These are phyloP conservation scores for Syrrhaptes paradoxus DNA, from an alignment of 2,113 vertebrate genomes.

Conservation along the genomic window DNA sequence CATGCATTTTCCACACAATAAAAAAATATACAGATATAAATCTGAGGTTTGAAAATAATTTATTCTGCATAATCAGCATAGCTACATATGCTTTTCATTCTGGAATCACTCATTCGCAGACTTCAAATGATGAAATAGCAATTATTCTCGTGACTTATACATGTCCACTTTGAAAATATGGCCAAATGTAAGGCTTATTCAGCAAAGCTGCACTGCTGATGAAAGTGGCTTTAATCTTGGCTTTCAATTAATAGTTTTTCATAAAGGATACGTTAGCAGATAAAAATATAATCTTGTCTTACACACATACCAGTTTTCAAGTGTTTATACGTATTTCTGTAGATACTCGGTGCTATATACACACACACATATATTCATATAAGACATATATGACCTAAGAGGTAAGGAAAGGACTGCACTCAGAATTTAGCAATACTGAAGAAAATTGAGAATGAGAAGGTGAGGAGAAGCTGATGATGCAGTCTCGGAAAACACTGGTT, in stretches of 20 bases:
- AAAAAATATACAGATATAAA: neutral
- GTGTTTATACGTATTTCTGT: neutral
- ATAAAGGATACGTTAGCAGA: neutral
- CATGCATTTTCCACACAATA: neutral
- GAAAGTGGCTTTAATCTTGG: neutral
- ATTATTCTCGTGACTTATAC: neutral
- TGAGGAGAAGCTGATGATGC: neutral
- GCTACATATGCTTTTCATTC: neutral
- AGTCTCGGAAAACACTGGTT: conserved; percentile 19
- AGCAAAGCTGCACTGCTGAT: neutral
- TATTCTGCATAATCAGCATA: neutral
- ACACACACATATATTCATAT: neutral
- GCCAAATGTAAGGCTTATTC: neutral
- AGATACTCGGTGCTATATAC: neutral
- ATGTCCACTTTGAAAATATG: neutral
- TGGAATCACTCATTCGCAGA: neutral
- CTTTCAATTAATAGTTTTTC: neutral
- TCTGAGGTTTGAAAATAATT: neutral
- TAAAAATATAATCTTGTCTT: neutral
- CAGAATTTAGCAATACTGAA: neutral
- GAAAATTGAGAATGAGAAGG: neutral
- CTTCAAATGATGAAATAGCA: neutral
- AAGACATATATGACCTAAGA: neutral
- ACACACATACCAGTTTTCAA: neutral
- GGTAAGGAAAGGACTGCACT: neutral